A percentile compares a stretch with the other conserved stretches of the same genome.
These are phyloP conservation scores for Dendroctonus ponderosae DNA, from an alignment of 1,140 invertebrate species.

Conservation along the genomic window DNA sequence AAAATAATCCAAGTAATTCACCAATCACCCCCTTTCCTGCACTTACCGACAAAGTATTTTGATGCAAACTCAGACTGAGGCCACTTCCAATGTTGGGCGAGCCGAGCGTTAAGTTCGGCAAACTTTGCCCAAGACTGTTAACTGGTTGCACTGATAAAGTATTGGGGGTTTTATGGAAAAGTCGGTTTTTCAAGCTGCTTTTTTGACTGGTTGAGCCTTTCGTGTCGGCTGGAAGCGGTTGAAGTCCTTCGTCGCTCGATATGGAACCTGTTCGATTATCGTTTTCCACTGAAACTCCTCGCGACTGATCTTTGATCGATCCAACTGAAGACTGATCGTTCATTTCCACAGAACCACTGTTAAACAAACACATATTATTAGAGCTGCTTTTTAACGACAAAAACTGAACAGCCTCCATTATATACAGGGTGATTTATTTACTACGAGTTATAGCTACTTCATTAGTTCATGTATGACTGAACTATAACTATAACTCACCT, in stretches of 20 bases:
- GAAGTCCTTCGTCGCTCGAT: constrained; percentile 56
- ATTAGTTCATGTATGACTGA: neutral
- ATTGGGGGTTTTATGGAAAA: constrained; percentile 61
- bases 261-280: constrained; percentile 56
- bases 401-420: neutral
- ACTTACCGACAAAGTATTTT: constrained; percentile 54
- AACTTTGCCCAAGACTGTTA: constrained; percentile 66
- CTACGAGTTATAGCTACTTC: neutral
- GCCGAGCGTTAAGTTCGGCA: constrained; percentile 67
- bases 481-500: constrained; percentile 53
- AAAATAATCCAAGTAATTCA: no score
- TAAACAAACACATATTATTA: constrained; percentile 36
- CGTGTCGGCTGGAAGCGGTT: constrained; percentile 44
- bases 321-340: constrained; percentile 56
- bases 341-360: constrained; percentile 73
- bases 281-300: constrained; percentile 55
- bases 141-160: constrained; percentile 73
- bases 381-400: neutral
- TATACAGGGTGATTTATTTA: neutral
- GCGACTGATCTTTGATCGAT: constrained; percentile 47
- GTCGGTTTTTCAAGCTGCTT: constrained; percentile 47
- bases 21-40: no score
- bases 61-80: constrained; percentile 53
- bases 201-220: constrained; percentile 47
- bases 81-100: constrained; percentile 53